Conservation (phyloP, 2,797 vertebrate genomes). For the Ctenosaura bakeri region DNA sequence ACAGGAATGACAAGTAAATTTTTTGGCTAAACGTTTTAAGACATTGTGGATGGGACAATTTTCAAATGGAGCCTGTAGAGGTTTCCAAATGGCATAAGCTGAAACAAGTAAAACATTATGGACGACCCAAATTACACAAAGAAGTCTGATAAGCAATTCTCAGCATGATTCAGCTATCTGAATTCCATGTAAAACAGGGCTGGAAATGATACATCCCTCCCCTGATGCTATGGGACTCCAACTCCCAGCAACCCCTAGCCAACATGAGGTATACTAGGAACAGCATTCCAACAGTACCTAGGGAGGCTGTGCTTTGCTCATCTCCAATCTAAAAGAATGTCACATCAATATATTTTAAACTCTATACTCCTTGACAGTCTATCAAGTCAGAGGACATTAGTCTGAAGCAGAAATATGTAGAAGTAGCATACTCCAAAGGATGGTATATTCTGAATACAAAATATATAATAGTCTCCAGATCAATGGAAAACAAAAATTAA, state of each 20-base stretch:
- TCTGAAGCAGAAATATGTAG: not conserved
- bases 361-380: constrained; percentile 30
- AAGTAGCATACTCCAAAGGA: not conserved
- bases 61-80: constrained; percentile 61
- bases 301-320: too few relatives aligned
- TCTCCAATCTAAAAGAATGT: not conserved
- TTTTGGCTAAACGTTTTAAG: constrained; percentile 37
- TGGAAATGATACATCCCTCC: too few relatives aligned
- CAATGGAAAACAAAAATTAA: constrained; percentile 13
- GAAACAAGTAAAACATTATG: not conserved
- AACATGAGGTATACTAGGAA: too few relatives aligned
- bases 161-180: not conserved
- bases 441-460: not conserved
- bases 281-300: too few relatives aligned
- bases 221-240: too few relatives aligned
- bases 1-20: constrained; percentile 48
- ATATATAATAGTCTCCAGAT: rapidly evolving
- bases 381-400: not conserved
- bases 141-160: not conserved
- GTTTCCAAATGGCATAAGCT: constrained; percentile 22
- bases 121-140: not conserved
- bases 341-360: not conserved
- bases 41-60: constrained; percentile 55
- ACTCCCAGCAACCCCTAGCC: too few relatives aligned
- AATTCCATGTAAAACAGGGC: constrained; percentile 10